Base-by-base conservation (phyloP, 2,888 invertebrate genomes). In the Elgonia sp. region DNA sequence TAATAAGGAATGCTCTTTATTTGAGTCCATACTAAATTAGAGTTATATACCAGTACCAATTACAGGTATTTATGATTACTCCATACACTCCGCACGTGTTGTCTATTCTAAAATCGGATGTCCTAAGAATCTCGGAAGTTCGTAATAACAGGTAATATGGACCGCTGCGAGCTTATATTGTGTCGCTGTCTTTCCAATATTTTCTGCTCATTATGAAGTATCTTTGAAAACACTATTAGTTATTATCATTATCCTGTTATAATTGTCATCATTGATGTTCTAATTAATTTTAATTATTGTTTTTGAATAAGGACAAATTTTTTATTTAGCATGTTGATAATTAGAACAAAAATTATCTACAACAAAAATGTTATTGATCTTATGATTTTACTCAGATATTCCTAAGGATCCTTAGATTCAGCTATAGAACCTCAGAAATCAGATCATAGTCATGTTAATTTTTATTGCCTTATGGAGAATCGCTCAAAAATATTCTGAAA, bases 11-110 rank as follows among this genome's bases (percentile, higher is more conserved):
- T 72, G 69, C 79, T 75, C 53, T 69, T 67, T 50, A 21, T 46
- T 18, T 14, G 46, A 50, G 0, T 60, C 46, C 60, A 67, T 69
- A 29, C 42, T 42, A 62, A 60, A 20, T 62, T 69, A 14, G 18
- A 67, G 65, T 60, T 69, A 70, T 42, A 65, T 42, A 37, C 40
- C 79, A 21, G 62, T 50, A 73, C 79, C 82, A 86, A 86, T 86
- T 86, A 82, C 77, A 39, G 76, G 82, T 86, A 86, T 82, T 86
- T 86, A 81, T 77, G 82, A 86, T 86, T 76, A 77, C 77, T 86
- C 85, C 69, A 76, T 86, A 86, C 77, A 83, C 63, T 79, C 60
- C 57, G 63, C 70, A 82, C 76, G 76, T 83, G 82, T 73, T 69
- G 75, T 73, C 79, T 60, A 87, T 87, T 84, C 80, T 76, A 67